phyloP scores from a whole-genome alignment of 2,888 invertebrate genomes.

The Bedellia somnulentella region DNA sequence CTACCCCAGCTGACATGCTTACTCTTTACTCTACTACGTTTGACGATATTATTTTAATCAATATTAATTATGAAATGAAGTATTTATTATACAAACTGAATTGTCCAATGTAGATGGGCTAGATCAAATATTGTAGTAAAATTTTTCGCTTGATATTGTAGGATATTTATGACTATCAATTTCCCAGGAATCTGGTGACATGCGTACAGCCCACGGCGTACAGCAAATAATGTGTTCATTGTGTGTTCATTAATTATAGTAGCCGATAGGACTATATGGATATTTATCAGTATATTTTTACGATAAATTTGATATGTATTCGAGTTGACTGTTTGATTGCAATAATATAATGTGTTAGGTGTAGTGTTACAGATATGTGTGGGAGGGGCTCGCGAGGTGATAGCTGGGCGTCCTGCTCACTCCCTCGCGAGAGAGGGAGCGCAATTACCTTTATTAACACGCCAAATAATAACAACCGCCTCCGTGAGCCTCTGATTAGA shows the following conservation, averaged over 20 bases:
- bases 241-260: conserved; percentile 10
- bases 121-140: conserved; percentile 47
- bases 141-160: conserved; percentile 27
- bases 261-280: conserved; percentile 1
- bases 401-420: too few species aligned
- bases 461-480: too few species aligned
- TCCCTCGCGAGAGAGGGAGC: too few species aligned
- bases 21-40: too few species aligned
- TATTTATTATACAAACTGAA: conserved; percentile 22
- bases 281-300: conserved; percentile 3
- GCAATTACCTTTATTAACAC: too few species aligned
- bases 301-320: conserved; percentile 3
- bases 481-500: too few species aligned
- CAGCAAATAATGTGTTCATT: conserved; percentile 7
- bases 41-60: conserved; percentile 3
- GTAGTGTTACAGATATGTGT: too few species aligned
- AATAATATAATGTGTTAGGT: conserved; percentile 1
- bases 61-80: conserved; percentile 7
- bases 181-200: conserved; percentile 2
- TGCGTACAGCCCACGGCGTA: too few species aligned
- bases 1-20: too few species aligned
- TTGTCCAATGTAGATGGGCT: conserved; percentile 26
- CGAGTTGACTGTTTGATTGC: conserved; percentile 5
- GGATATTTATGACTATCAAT: conserved; percentile 14
- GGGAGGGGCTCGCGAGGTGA: too few species aligned